Evolutionary conservation across 2,888 invertebrate species (phyloP).

Genomic region (Polydrusus pterygomalis): DNA sequence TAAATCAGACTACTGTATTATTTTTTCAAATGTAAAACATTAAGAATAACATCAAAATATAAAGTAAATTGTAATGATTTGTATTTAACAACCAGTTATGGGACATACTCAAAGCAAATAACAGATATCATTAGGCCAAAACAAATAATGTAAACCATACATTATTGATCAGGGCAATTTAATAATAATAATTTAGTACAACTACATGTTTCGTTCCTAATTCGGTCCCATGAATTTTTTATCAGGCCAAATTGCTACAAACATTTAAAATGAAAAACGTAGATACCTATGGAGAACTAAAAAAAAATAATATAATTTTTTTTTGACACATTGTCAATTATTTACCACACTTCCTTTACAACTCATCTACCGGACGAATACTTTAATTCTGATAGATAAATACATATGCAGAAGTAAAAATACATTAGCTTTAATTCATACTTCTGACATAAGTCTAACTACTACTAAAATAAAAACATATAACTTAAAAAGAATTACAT

Average conservation of each 20-base stretch:
- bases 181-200: not conserved
- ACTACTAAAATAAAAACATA: too few species aligned
- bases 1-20: too few species aligned
- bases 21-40: too few species aligned
- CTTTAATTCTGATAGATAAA: too few species aligned
- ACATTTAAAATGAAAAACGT: too few species aligned
- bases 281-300: too few species aligned
- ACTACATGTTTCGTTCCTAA: not conserved
- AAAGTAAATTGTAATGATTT: not conserved
- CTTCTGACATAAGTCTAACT: too few species aligned
- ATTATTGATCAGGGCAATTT: not conserved
- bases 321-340: conserved; percentile 43
- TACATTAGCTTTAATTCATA: too few species aligned
- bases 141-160: not conserved
- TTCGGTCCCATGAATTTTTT: not conserved
- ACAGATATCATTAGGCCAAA: not conserved
- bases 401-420: too few species aligned
- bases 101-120: not conserved
- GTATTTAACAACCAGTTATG: not conserved
- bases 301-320: too few species aligned
- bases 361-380: not conserved
- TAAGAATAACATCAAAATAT: too few species aligned
- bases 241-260: not conserved
- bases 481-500: too few species aligned
- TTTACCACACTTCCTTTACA: conserved; percentile 33